Evolutionary conservation across 2,888 invertebrate genomes (phyloP).

Genomic region (Cryptophagus acutangulus): DNA sequence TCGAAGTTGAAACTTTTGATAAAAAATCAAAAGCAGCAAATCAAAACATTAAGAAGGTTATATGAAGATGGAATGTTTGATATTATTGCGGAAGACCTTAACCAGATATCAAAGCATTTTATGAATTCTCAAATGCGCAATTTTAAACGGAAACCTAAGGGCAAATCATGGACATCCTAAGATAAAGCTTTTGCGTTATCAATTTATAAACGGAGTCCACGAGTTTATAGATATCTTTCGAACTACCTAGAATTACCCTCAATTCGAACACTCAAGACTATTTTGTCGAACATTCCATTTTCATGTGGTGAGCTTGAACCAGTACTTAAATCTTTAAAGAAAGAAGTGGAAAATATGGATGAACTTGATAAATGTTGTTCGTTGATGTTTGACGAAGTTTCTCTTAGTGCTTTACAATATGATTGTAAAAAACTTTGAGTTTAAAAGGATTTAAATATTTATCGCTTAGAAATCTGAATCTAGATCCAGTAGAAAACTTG

Average conservation of each 20-base stretch:
- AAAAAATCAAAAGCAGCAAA: too few relatives aligned
- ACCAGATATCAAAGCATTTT: constrained; percentile 22
- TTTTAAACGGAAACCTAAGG: constrained; percentile 11
- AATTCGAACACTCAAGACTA: constrained; percentile 19
- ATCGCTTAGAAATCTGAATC: neutral
- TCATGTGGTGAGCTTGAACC: constrained; percentile 18
- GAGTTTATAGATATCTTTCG: constrained; percentile 21
- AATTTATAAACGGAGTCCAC: constrained; percentile 25
- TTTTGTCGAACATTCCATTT: constrained; percentile 24
- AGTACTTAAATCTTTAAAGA: constrained; percentile 18
- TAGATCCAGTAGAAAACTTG: constrained; percentile 1
- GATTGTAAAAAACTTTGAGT: too few relatives aligned
- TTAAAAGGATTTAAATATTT: neutral
- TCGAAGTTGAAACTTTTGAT: too few relatives aligned
- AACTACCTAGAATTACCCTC: constrained; percentile 23
- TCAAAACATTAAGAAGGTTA: too few relatives aligned
- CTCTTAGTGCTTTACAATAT: too few relatives aligned
- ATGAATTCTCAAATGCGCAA: constrained; percentile 24
- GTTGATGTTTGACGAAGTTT: constrained; percentile 29
- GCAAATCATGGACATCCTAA: constrained; percentile 18
- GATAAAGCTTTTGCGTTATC: constrained; percentile 27
- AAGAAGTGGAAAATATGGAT: constrained; percentile 17
- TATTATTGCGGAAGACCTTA: constrained; percentile 19
- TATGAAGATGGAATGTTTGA: constrained; percentile 15
- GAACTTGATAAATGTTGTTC: constrained; percentile 19